phyloP scores from a whole-genome alignment of 2,797 vertebrate genomes.

The Mycteria americana region DNA sequence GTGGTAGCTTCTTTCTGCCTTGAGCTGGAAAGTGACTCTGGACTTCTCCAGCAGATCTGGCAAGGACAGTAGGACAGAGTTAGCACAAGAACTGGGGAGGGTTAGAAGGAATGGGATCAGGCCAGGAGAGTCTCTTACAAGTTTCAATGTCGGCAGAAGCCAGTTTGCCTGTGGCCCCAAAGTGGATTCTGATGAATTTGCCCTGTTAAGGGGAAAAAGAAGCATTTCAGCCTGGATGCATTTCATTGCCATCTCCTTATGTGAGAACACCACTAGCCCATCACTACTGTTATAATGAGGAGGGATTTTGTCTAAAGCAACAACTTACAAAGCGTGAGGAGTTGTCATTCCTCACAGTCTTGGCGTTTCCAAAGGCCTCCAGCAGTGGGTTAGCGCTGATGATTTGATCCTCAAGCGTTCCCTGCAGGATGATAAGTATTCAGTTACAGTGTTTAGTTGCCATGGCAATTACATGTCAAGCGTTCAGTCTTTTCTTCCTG shows the following conservation, averaged over 20 bases:
- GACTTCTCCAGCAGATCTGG: conserved; percentile 78
- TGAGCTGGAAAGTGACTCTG: background rate
- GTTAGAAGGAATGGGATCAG: background rate
- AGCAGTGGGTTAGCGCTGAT: conserved; percentile 87
- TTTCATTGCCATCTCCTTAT: no score
- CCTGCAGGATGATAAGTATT: conserved; percentile 20
- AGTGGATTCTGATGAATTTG: conserved; percentile 93
- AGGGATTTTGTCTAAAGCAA: conserved; percentile 48
- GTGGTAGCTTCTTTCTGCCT: conserved; percentile 87
- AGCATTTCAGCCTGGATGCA: background rate
- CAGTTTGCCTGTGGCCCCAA: conserved; percentile 86
- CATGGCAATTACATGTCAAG: background rate
- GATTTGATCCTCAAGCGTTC: conserved; percentile 80
- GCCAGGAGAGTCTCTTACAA: conserved; percentile 71
- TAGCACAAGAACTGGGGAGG: background rate
- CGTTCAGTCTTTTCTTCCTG: background rate
- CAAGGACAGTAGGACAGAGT: background rate
- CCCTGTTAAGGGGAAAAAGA: conserved; percentile 70
- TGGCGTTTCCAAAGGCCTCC: conserved; percentile 92
- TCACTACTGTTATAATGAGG: background rate
- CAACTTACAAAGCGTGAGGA: conserved; percentile 57
- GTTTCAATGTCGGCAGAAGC: conserved; percentile 75
- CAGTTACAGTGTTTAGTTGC: background rate
- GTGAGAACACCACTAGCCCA: no score
- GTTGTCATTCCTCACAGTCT: conserved; percentile 83